Conservation (phyloP, 2,797 vertebrate genomes). For the Neoniphon sammara region DNA sequence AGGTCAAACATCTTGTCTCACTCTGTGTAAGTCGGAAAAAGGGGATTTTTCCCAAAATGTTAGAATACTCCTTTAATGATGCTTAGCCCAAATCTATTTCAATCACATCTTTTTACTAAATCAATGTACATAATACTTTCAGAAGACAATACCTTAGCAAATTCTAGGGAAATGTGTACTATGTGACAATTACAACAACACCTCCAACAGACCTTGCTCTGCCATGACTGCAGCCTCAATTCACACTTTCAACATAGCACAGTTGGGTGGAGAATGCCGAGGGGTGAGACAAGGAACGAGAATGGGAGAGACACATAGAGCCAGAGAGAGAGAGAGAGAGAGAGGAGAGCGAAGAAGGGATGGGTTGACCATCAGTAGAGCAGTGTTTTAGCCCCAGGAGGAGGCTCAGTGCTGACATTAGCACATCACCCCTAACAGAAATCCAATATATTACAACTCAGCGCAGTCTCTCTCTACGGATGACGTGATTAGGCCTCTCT, state of each 20-base stretch:
- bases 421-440: constrained; percentile 74
- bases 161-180: not conserved
- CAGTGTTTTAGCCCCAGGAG: constrained; percentile 57
- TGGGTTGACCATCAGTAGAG: constrained; percentile 27
- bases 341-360: constrained; percentile 21
- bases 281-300: not conserved
- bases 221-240: not conserved
- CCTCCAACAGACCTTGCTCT: constrained; percentile 25
- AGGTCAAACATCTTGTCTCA: no score
- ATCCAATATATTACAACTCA: constrained; percentile 76
- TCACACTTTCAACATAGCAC: constrained; percentile 56
- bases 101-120: no score
- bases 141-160: not conserved
- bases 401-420: constrained; percentile 75
- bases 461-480: constrained; percentile 64
- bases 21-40: no score
- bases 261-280: constrained; percentile 16
- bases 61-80: not conserved
- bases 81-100: no score
- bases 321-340: constrained; percentile 14
- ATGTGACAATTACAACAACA: constrained; percentile 18
- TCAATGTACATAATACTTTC: not conserved
- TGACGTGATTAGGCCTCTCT: constrained; percentile 74
- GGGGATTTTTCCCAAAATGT: no score
- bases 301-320: constrained; percentile 13